These are phyloP conservation scores for Gavia stellata DNA, from an alignment of 2,113 vertebrate genomes.

Conservation along the genomic window DNA sequence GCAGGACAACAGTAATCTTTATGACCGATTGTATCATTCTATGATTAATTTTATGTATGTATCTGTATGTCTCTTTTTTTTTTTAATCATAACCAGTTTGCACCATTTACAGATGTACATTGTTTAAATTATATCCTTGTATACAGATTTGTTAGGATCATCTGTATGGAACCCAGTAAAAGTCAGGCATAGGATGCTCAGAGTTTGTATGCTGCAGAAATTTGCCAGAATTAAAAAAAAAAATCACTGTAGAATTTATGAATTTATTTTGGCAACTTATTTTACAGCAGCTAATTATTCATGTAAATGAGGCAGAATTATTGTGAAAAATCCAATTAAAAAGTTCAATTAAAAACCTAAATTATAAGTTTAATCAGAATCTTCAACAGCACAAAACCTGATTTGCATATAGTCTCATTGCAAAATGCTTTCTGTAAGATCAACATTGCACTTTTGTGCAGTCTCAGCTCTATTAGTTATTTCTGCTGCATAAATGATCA, in stretches of 20 bases:
- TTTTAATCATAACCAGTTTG: not conserved
- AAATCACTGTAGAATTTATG: not conserved
- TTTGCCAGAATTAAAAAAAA: not conserved
- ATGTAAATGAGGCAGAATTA: constrained; percentile 58
- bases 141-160: not conserved
- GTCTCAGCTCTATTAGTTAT: constrained; percentile 51
- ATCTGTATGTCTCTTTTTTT: not conserved
- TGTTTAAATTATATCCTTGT: not conserved
- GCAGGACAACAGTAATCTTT: not conserved
- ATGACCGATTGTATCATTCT: not conserved
- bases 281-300: constrained; percentile 62
- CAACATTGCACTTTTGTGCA: constrained; percentile 46
- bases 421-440: constrained; percentile 55
- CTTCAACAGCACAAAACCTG: constrained; percentile 40
- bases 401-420: constrained; percentile 64
- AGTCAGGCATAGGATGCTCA: not conserved
- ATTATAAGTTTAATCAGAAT: constrained; percentile 63
- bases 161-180: not conserved
- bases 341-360: constrained; percentile 68
- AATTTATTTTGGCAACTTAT: constrained; percentile 57
- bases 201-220: not conserved
- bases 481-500: constrained; percentile 56
- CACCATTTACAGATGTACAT: not conserved
- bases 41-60: not conserved
- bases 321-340: constrained; percentile 60